Conservation (phyloP, 1,140 invertebrate species). For the Brachionus calyciflorus region DNA sequence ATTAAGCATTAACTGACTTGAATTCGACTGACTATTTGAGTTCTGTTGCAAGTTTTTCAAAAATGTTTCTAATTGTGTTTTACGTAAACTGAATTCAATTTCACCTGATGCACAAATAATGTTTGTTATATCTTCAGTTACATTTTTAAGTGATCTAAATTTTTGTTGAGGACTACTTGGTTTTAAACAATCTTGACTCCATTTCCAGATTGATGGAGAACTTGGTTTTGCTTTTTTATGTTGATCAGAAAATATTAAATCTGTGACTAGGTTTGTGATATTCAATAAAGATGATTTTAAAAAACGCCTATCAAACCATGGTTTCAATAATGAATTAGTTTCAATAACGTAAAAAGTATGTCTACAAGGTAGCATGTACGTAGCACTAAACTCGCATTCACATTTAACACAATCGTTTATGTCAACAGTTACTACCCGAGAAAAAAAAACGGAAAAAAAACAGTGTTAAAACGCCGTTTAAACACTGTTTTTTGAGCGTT, state of each 20-base stretch:
- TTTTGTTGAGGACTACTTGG: slow-evolving; percentile 12
- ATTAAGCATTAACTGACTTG: no score
- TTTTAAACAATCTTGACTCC: background rate
- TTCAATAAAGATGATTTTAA: background rate
- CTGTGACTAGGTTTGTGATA: background rate
- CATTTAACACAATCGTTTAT: background rate
- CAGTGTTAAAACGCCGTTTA: no score
- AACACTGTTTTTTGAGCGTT: no score
- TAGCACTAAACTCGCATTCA: background rate
- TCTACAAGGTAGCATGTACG: background rate
- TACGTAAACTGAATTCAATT: background rate
- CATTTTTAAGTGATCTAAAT: slow-evolving; percentile 5
- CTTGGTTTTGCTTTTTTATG: background rate
- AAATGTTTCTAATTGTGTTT: background rate
- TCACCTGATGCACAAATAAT: background rate
- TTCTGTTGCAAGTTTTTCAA: background rate
- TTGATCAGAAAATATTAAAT: no score
- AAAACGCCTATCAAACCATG: background rate
- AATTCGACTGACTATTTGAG: no score
- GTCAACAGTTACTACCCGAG: no score
- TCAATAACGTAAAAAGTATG: background rate
- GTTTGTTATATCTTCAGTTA: background rate
- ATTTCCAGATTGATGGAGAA: background rate
- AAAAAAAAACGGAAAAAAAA: no score
- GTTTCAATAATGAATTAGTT: background rate